Evolutionary conservation across 1,140 invertebrate species (phyloP), one percentile per base, ranked within the genome.

Genomic region (Psix sp.): DNA sequence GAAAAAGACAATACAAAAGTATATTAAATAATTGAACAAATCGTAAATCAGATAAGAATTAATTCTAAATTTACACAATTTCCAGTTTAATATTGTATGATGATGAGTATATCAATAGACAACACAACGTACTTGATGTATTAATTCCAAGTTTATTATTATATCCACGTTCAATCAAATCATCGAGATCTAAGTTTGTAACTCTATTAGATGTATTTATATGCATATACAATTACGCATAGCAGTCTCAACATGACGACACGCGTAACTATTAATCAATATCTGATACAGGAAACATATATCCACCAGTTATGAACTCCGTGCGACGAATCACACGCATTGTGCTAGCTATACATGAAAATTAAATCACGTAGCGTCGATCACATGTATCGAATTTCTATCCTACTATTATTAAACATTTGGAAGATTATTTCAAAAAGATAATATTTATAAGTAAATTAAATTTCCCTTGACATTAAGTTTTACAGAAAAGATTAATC

Each of bases 241-340:
- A 35, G 1, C 20, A n/a, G 40, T 36, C 46, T 40, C 21, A 42
- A 40, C 43, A 57, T 57, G 62, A 66, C 51, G 62, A 66, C 51
- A 57, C 35, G 52, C 15, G 14, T 20, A 33, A 38, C 51, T 35
- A 66, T 66, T 57, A 66, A 66, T 66, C 62, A 66, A 57, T 56
- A 33, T 54, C 60, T 49, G 49, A 39, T 49, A 40, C 21, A 56
- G 62, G 62, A 66, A 66, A 66, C n/a, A n/a, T 36, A 14, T 20
- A 42, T 57, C 35, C 35, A 42, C 18, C 20, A 11, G 29, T n/a
- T n/a, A n/a, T n/a, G n/a, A n/a, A n/a, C n/a, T n/a, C n/a, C n/a
- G n/a, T 21, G 24, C 33, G 26, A 45, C 52, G 59, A 52, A 45
- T 63, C 48, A 43, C 26, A 9, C 20, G 7, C 33, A 63, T 29